Base-by-base conservation (phyloP, 2,113 vertebrate genomes). In the Oncorhynchus gorbuscha region DNA sequence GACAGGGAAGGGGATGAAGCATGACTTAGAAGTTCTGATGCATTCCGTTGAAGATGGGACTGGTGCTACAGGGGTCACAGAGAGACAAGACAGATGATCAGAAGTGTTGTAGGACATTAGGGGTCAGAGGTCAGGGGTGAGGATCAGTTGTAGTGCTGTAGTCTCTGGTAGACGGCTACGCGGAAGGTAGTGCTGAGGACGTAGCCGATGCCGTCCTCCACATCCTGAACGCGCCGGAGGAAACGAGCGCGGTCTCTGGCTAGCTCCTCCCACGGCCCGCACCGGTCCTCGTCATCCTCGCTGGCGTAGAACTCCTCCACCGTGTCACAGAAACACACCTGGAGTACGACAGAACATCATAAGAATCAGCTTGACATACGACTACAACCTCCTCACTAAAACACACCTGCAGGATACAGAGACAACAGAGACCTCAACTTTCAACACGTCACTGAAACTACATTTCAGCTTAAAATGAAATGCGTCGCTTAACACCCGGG, bases 181-280 rank as follows among this genome's bases (percentile, higher is more conserved):
- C 97, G 94, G 85, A 97, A 96, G 76, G 93, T 90, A 0, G 93
- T 22, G 49, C 90, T 90, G 87, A 99, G 92, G 87, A 95, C 97
- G 86, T 90, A 93, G 1, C 93, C 91, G 76, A 99, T 96, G 86
- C 89, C 93, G 48, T 90, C 92, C 88, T 98, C 96, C 5, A 95
- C 96, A 69, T 99, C 96, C 78, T 93, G 94, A 81, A 97, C 96
- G 28, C 97, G 94, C 1, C 93, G 94, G 76, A 94, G 94, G 92
- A 99, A 99, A 0, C 97, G 88, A 83, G 94, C 96, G 3, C 94
- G 94, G 65, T 99, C 97, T 1, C 97, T 91, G 0, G 97, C 97
- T 35, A 96, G 84, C 92, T 99, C 94, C 80, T 99, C 97, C 97
- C 97, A 99, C 0, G 96, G 97, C 4, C 97, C 95, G 11, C 87